Conservation (phyloP, 2,888 invertebrate species). For the Miltochrista miniata region DNA sequence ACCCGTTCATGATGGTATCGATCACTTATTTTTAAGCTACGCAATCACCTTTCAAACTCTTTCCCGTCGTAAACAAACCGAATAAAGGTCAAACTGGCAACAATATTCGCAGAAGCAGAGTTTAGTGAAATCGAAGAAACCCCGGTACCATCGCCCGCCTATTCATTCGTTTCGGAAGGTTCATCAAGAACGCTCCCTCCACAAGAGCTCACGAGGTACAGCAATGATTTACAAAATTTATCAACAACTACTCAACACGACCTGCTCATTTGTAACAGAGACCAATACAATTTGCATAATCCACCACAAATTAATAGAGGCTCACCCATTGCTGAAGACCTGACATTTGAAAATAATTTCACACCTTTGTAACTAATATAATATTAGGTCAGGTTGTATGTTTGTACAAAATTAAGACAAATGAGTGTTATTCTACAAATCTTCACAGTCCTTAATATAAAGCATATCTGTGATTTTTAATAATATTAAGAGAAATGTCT, state of each 20-base stretch:
- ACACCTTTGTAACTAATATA: too few species aligned
- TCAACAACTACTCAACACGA: constrained; percentile 3
- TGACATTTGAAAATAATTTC: too few species aligned
- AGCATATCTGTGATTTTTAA: too few species aligned
- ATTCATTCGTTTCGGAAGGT: constrained; percentile 1
- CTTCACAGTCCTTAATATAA: too few species aligned
- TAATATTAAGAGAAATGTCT: too few species aligned
- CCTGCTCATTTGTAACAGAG: constrained; percentile 2
- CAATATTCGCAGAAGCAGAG: constrained; percentile 3
- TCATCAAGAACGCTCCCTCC: constrained; percentile 1
- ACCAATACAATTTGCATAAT: too few species aligned
- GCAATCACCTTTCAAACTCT: constrained; percentile 1
- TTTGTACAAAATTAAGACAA: too few species aligned
- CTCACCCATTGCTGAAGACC: too few species aligned
- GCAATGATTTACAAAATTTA: constrained; percentile 2
- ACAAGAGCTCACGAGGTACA: constrained; percentile 3
- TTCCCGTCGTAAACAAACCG: constrained; percentile 1
- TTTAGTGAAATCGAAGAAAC: constrained; percentile 4
- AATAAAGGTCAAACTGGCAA: constrained; percentile 3
- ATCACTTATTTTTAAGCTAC: constrained; percentile 5
- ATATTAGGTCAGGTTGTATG: too few species aligned
- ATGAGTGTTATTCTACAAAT: too few species aligned
- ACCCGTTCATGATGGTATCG: background rate
- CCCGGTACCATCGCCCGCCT: constrained; percentile 3
- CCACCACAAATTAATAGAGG: too few species aligned